Percentiles rank a stretch among this genome's conserved stretches.
Conservation (phyloP, 2,888 invertebrate species). For the Spodoptera picta region DNA sequence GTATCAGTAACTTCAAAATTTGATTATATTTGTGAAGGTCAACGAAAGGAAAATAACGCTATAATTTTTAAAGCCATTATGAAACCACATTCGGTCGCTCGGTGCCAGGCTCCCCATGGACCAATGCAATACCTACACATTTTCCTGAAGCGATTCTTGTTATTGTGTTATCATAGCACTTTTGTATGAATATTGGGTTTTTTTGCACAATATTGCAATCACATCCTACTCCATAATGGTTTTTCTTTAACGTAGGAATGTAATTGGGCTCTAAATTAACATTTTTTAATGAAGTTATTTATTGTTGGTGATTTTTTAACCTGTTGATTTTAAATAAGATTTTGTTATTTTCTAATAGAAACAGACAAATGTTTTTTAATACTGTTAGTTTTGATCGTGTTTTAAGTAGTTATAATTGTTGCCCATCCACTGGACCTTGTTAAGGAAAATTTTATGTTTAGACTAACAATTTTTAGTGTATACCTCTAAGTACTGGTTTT, state of each 20-base stretch:
- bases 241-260: no score
- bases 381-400: no score
- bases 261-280: no score
- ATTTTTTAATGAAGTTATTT: no score
- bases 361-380: no score
- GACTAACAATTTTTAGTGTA: no score
- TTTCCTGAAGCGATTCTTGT: slow-evolving; percentile 39
- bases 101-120: slow-evolving; percentile 16
- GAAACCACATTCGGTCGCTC: slow-evolving; percentile 9
- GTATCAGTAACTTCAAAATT: no score
- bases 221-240: no score
- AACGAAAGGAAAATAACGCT: slow-evolving; percentile 21
- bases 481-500: slow-evolving; percentile 4
- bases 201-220: slow-evolving; percentile 4
- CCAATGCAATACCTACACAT: slow-evolving; percentile 8
- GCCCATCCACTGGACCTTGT: neutral
- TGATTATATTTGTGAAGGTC: slow-evolving; percentile 15
- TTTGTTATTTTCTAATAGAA: no score
- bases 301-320: no score
- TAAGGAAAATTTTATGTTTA: slow-evolving; percentile 5
- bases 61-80: slow-evolving; percentile 8
- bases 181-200: slow-evolving; percentile 13
- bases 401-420: no score
- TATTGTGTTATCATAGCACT: neutral
- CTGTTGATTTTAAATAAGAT: no score